A percentile compares a stretch with the other conserved stretches of the same genome.
Conservation (phyloP, 1,140 invertebrate species). For the Paracyclopina nana region DNA sequence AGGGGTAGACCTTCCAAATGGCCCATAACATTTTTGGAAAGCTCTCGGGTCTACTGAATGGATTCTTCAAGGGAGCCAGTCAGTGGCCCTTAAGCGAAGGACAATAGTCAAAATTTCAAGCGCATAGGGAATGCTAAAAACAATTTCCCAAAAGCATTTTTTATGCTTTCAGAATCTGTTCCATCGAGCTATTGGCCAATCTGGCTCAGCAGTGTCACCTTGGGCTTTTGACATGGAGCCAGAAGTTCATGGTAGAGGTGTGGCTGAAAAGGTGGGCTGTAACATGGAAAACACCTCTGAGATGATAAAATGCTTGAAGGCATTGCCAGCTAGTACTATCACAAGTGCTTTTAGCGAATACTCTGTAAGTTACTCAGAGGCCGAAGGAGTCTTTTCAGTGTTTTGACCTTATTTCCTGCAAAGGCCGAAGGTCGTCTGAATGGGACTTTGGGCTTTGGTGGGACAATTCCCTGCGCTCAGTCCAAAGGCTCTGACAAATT, state of each 20-base stretch:
- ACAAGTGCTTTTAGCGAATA: background rate
- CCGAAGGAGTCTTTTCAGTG: no score
- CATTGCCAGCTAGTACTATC: background rate
- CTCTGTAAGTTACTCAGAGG: no score
- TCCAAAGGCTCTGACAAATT: slow-evolving; percentile 8
- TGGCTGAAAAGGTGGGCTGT: slow-evolving; percentile 3
- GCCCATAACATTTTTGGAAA: no score
- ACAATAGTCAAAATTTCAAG: no score
- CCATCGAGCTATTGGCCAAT: slow-evolving; percentile 8
- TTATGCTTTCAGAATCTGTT: slow-evolving; percentile 1
- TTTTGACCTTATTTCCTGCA: no score
- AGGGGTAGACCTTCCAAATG: no score
- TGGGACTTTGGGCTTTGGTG: slow-evolving; percentile 11
- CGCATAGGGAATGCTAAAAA: no score
- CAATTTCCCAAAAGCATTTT: background rate
- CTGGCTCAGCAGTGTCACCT: slow-evolving; percentile 12
- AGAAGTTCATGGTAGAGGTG: background rate
- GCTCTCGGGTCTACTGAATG: no score
- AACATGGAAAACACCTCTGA: background rate
- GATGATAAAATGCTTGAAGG: background rate
- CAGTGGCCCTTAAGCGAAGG: no score
- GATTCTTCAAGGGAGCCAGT: no score
- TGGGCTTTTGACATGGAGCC: slow-evolving; percentile 13
- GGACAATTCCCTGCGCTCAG: slow-evolving; percentile 10
- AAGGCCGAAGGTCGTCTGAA: background rate